A percentile compares a stretch with the other conserved stretches of the same genome.
These are phyloP conservation scores for Pseudocheirus occidentalis DNA, from an alignment of 2,797 vertebrate genomes.

Conservation along the genomic window DNA sequence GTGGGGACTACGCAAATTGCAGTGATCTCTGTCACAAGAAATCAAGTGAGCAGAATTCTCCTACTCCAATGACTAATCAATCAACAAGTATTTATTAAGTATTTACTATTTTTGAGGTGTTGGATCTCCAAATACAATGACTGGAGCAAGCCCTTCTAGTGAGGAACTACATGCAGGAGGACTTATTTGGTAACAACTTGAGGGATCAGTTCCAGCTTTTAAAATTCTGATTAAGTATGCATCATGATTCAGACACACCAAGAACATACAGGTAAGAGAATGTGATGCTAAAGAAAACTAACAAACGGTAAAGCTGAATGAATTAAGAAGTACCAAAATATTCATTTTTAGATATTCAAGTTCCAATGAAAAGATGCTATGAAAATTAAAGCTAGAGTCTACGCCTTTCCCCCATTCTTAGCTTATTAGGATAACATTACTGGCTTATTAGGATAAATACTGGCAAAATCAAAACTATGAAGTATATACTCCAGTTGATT, in stretches of 20 bases:
- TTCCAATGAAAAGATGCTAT: conserved; percentile 72
- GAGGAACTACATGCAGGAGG: background rate
- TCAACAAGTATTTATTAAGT: background rate
- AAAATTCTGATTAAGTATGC: conserved; percentile 36
- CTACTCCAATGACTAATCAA: conserved; percentile 46
- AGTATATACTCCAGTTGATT: background rate
- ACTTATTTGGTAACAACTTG: conserved; percentile 52
- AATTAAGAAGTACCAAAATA: conserved; percentile 57
- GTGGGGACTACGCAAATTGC: background rate
- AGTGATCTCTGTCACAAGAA: conserved; percentile 63
- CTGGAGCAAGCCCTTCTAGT: background rate
- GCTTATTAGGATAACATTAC: conserved; percentile 75
- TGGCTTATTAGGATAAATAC: conserved; percentile 66
- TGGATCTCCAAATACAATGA: background rate
- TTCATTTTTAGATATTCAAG: conserved; percentile 74
- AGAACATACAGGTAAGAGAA: conserved; percentile 58
- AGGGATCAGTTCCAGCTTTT: conserved; percentile 56
- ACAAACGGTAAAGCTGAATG: conserved; percentile 53
- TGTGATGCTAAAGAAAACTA: conserved; percentile 35
- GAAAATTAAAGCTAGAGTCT: conserved; percentile 66
- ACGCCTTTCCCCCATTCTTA: background rate
- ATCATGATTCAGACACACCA: conserved; percentile 47
- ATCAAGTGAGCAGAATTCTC: conserved; percentile 56
- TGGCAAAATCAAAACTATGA: background rate
- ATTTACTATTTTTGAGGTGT: background rate